Conservation (phyloP, 2,888 invertebrate species). For the Galerucella calmariensis region DNA sequence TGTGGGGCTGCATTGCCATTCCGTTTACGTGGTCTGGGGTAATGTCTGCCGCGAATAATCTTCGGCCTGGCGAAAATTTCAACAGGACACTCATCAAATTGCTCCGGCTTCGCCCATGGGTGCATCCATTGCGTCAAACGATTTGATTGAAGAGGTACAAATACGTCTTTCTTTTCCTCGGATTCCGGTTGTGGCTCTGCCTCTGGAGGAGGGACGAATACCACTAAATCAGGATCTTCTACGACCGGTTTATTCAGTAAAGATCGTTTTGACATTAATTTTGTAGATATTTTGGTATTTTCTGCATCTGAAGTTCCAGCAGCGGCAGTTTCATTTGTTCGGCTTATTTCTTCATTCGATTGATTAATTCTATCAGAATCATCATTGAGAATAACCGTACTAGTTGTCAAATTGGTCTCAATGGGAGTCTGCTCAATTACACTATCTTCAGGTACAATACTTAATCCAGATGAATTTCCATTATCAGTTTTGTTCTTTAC, state of each 20-base stretch:
- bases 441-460: not conserved
- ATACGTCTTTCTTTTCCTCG: slow-evolving; percentile 62
- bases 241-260: slow-evolving; percentile 60
- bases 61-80: slow-evolving; percentile 64
- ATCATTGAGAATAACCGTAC: not conserved
- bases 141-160: slow-evolving; percentile 63
- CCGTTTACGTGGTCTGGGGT: slow-evolving; percentile 55
- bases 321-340: not conserved
- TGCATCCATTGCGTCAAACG: slow-evolving; percentile 62
- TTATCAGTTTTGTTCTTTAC: not conserved
- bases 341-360: not conserved
- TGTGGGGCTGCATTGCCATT: slow-evolving; percentile 46
- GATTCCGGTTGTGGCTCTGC: slow-evolving; percentile 60
- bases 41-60: slow-evolving; percentile 61
- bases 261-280: slow-evolving; percentile 60
- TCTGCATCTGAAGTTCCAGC: not conserved
- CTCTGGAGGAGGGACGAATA: slow-evolving; percentile 56
- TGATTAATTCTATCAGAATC: not conserved
- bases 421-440: not conserved
- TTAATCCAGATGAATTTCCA: not conserved
- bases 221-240: slow-evolving; percentile 60
- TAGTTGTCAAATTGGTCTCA: not conserved
- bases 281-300: slow-evolving; percentile 21
- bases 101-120: slow-evolving; percentile 62
- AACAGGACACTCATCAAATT: slow-evolving; percentile 60